phyloP scores from a whole-genome alignment of 1,140 invertebrate genomes.

The Acromyrmex charruanus region DNA sequence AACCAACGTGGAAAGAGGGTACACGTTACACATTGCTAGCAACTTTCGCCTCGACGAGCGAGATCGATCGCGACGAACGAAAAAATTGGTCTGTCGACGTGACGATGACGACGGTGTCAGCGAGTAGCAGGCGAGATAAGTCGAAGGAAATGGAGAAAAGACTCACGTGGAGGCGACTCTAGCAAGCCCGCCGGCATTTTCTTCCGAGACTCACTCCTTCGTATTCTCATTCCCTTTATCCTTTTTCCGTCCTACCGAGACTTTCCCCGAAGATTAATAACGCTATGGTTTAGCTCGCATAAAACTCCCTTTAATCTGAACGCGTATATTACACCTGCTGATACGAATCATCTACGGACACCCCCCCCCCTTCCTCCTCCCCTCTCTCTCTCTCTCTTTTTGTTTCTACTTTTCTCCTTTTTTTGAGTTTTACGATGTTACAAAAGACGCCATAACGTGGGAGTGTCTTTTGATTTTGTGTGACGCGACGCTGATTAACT shows the following conservation, averaged over 20 bases:
- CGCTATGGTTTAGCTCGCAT: constrained; percentile 70
- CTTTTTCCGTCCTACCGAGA: constrained; percentile 35
- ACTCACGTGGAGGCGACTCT: constrained; percentile 19
- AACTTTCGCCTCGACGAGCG: neutral
- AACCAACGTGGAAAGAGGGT: neutral
- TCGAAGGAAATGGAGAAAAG: constrained; percentile 36
- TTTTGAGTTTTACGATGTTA: constrained; percentile 1
- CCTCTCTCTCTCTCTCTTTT: neutral
- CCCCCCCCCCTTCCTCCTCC: neutral
- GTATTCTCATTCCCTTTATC: neutral
- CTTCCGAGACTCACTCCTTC: constrained; percentile 20
- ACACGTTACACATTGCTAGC: neutral
- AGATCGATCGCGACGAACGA: constrained; percentile 17
- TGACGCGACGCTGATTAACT: constrained; percentile 48
- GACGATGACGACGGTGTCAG: constrained; percentile 60
- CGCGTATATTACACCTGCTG: constrained; percentile 72
- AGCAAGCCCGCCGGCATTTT: constrained; percentile 53
- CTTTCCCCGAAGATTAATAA: constrained; percentile 79
- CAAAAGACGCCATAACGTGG: neutral
- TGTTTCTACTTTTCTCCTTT: neutral
- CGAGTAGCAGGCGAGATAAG: constrained; percentile 43
- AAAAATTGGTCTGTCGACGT: constrained; percentile 69
- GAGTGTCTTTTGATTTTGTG: constrained; percentile 47
- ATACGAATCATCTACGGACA: constrained; percentile 36
- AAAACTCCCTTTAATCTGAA: constrained; percentile 80